phyloP scores from a whole-genome alignment of 1,140 invertebrate genomes.

The Adelges cooleyi region DNA sequence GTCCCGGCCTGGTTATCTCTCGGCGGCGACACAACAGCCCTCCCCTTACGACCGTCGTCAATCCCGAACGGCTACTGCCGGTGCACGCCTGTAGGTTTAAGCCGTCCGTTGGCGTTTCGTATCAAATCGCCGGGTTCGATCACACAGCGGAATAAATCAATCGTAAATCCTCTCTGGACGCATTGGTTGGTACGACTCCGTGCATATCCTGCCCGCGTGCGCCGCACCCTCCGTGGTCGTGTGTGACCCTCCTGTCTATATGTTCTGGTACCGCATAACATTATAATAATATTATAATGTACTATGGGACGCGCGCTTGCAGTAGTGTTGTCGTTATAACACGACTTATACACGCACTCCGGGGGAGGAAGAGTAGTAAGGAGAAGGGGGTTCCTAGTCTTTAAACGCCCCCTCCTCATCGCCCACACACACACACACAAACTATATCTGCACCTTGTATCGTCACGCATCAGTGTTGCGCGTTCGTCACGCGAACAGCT shows the following conservation, averaged over 20 bases:
- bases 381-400: not conserved
- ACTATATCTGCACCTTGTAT: no score
- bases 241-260: not conserved
- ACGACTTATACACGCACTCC: no score
- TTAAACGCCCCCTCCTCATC: conserved; percentile 1
- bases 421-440: no score
- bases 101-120: not conserved
- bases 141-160: conserved; percentile 15
- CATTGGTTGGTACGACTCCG: not conserved
- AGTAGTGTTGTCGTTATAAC: no score
- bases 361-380: no score
- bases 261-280: not conserved
- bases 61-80: not conserved
- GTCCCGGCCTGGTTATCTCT: not conserved
- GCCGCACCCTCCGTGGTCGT: not conserved
- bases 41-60: not conserved
- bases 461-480: conserved; percentile 20
- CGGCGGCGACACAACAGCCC: not conserved
- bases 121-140: conserved; percentile 9
- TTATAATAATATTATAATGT: no score
- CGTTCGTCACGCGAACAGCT: conserved; percentile 22
- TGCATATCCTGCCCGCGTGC: not conserved
- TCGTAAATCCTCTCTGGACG: conserved; percentile 13
- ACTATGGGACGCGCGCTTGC: no score
- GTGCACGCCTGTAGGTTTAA: not conserved